Conservation (phyloP, 1,140 invertebrate genomes). For the Myzus persicae region DNA sequence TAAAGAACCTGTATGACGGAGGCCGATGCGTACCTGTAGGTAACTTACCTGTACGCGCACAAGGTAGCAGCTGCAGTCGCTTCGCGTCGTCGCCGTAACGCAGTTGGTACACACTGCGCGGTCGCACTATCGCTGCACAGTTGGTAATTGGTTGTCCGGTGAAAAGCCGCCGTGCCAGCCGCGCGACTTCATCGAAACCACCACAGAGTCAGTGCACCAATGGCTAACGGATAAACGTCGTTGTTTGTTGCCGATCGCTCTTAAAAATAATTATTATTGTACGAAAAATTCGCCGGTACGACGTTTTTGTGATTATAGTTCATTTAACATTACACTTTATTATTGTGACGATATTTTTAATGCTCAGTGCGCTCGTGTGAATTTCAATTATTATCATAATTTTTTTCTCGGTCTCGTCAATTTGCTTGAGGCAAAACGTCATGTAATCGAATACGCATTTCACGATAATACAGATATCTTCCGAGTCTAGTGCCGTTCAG, state of each 20-base stretch:
- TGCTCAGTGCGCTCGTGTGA: neutral
- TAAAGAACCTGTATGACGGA: neutral
- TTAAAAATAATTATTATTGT: neutral
- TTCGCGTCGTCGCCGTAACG: no score
- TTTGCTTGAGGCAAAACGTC: neutral
- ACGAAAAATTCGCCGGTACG: neutral
- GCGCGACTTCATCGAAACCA: constrained; percentile 27
- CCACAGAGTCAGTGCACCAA: constrained; percentile 44
- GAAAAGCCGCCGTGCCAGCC: constrained; percentile 29
- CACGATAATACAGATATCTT: neutral
- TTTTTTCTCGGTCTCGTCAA: neutral
- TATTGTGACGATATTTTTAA: neutral
- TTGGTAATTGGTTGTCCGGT: constrained; percentile 57
- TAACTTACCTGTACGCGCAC: neutral
- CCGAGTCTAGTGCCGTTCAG: neutral
- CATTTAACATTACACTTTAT: neutral
- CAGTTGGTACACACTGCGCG: constrained; percentile 49
- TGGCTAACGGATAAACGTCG: neutral
- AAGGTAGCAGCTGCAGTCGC: neutral
- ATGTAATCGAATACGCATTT: neutral
- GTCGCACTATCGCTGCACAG: constrained; percentile 29
- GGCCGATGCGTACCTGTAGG: neutral
- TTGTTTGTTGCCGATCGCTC: neutral
- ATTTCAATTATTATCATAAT: neutral
- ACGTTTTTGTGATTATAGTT: neutral